Conservation (phyloP, 2,888 invertebrate genomes). For the Caenorhabditis sinica region DNA sequence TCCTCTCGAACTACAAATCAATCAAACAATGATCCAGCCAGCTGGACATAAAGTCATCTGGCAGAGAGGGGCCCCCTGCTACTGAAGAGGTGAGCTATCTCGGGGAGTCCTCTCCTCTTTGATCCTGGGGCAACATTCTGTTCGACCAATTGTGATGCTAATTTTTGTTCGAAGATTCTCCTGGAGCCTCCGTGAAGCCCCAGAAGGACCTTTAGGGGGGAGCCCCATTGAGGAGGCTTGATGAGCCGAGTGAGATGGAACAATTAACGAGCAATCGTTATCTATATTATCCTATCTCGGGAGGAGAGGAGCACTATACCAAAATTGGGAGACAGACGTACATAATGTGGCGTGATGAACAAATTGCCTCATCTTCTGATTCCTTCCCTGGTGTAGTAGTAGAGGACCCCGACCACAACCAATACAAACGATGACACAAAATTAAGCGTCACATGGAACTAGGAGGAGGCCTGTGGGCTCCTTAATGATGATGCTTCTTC, state of each 20-base stretch:
- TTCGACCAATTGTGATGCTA: slow-evolving; percentile 55
- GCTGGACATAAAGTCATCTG: slow-evolving; percentile 60
- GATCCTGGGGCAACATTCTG: slow-evolving; percentile 28
- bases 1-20: slow-evolving; percentile 64
- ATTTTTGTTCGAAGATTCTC: slow-evolving; percentile 18
- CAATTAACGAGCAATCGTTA: slow-evolving; percentile 57
- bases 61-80: neutral
- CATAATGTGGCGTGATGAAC: slow-evolving; percentile 67
- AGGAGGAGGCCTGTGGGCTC: too few species aligned
- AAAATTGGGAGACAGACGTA: slow-evolving; percentile 30
- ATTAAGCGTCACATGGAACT: slow-evolving; percentile 63
- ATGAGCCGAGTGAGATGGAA: slow-evolving; percentile 28
- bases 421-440: too few species aligned
- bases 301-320: neutral
- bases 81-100: slow-evolving; percentile 20
- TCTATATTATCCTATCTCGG: slow-evolving; percentile 59
- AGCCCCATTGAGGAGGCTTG: slow-evolving; percentile 29
- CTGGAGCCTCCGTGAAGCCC: neutral
- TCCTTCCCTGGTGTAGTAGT: neutral
- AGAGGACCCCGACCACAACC: neutral
- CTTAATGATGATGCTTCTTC: slow-evolving; percentile 59
- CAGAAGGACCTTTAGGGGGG: slow-evolving; percentile 37
- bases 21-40: slow-evolving; percentile 63
- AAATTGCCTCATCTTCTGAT: slow-evolving; percentile 56
- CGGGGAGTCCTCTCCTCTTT: slow-evolving; percentile 5